phyloP scores from a whole-genome alignment of 2,113 vertebrate species.

The Urocitellus parryii region DNA sequence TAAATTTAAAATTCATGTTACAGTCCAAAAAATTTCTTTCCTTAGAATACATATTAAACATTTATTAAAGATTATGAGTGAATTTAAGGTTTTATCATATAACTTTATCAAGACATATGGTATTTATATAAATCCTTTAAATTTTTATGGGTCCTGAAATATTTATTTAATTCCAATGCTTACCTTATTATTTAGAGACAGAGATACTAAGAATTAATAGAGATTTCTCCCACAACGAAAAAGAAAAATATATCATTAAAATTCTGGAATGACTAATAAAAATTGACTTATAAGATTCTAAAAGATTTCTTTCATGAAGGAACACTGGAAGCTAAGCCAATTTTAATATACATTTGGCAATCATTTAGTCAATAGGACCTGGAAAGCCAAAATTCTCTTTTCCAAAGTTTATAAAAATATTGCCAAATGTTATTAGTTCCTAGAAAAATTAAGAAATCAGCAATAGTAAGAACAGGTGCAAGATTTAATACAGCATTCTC shows the following conservation, averaged over 20 bases:
- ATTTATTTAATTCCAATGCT: background rate
- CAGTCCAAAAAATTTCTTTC: background rate
- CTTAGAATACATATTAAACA: slow-evolving; percentile 19
- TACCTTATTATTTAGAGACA: slow-evolving; percentile 22
- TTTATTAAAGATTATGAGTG: slow-evolving; percentile 14
- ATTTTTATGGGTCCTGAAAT: slow-evolving; percentile 10
- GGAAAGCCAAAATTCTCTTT: slow-evolving; percentile 5
- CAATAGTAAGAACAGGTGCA: slow-evolving; percentile 44
- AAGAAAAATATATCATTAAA: background rate
- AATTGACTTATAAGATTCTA: background rate
- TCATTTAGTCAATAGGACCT: background rate
- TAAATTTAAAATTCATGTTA: slow-evolving; percentile 58
- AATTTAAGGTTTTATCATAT: slow-evolving; percentile 31
- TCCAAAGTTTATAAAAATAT: slow-evolving; percentile 27
- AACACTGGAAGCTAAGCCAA: background rate
- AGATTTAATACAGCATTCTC: background rate
- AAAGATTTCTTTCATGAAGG: background rate
- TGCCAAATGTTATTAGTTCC: slow-evolving; percentile 40
- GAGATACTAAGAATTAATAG: background rate
- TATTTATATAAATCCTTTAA: slow-evolving; percentile 16
- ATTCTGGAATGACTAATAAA: background rate
- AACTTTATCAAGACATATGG: slow-evolving; percentile 11
- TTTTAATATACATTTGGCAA: background rate
- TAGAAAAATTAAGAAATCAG: slow-evolving; percentile 47
- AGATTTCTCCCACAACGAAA: background rate